phyloP scores from a whole-genome alignment of 1,140 invertebrate species.

The Brachionus plicatilis region DNA sequence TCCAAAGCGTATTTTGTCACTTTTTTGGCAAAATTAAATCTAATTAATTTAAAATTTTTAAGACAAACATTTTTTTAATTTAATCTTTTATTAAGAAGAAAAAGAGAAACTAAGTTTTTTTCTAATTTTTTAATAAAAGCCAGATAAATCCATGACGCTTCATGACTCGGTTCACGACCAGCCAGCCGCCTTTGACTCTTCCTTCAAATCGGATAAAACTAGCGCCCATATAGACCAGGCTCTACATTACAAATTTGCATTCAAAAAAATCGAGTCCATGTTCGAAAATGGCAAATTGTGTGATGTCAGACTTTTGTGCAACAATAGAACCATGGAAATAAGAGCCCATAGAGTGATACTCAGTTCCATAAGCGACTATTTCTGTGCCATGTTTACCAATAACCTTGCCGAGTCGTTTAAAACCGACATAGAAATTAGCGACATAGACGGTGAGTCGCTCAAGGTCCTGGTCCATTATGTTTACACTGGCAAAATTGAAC shows the following conservation, averaged over 20 bases:
- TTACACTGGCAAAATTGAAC: slow-evolving; percentile 67
- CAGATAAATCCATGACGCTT: neutral
- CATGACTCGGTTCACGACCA: neutral
- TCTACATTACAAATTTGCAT: neutral
- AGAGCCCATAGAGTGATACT: slow-evolving; percentile 69
- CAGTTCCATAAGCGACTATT: slow-evolving; percentile 83
- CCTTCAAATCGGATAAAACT: neutral
- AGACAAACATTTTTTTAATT: neutral
- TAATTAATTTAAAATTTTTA: neutral
- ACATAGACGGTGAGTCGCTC: slow-evolving; percentile 76
- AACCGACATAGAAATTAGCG: slow-evolving; percentile 73
- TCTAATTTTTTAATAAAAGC: neutral
- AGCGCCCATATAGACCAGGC: neutral
- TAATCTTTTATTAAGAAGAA: too few species aligned
- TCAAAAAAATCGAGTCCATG: neutral
- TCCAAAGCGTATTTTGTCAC: neutral
- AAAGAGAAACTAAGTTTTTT: neutral
- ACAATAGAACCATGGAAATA: slow-evolving; percentile 52
- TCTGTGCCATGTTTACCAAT: slow-evolving; percentile 87
- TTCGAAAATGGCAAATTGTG: slow-evolving; percentile 43
- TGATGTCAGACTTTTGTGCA: slow-evolving; percentile 53
- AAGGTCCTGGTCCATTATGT: slow-evolving; percentile 76
- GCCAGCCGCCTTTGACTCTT: neutral
- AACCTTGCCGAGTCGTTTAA: slow-evolving; percentile 73
- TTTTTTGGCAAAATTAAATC: neutral